Evolutionary conservation across 2,888 invertebrate species (phyloP), one percentile per base, ranked within the genome.

Genomic region (Cephus pygmeus): DNA sequence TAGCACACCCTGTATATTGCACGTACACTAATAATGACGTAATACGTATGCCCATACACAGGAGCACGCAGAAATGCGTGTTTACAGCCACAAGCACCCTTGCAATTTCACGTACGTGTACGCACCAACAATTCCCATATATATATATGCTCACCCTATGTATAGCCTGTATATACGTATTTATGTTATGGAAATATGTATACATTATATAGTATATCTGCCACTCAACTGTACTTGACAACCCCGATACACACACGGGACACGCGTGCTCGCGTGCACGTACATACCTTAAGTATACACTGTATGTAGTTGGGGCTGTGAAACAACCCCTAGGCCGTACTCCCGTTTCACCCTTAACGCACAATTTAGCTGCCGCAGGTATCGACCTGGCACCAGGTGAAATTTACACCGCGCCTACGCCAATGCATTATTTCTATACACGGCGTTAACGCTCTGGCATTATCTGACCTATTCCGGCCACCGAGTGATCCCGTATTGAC

Each of bases 391-490:
- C 80, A 84, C 83, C 83, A 82, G 85, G 83, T 85, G 87, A 88
- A 88, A 88, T 88, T 87, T 87, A 86, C 85, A 85, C 86, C 85
- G 81, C 82, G 83, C 69, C 0, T 23, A 36, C 75, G 75, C 78
- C 83, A 83, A 86, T 88, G 86, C 87, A 86, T 88, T 87, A 88
- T 88, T 88, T 86, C 82, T 81, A 23, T 56, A 23, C 79, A 79
- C 79, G 81, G 83, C 85, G 86, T 87, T 86, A 87, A 83, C 85
- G 84, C 77, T 56, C 23, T 6, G 23, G 23, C 40, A 9, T 56
- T 56, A 56, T 56, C 40, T 23, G 40, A 56, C 40, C 40, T 56
- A 23, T 23, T 56, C 15, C 40, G 40, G 23, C 40, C 40, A 4
- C 40, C 40, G 23, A 56, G 9, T 56, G 23, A 56, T 15, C 40